Base-by-base conservation (phyloP, 1,140 invertebrate species). In the Leptopilina boulardi region DNA sequence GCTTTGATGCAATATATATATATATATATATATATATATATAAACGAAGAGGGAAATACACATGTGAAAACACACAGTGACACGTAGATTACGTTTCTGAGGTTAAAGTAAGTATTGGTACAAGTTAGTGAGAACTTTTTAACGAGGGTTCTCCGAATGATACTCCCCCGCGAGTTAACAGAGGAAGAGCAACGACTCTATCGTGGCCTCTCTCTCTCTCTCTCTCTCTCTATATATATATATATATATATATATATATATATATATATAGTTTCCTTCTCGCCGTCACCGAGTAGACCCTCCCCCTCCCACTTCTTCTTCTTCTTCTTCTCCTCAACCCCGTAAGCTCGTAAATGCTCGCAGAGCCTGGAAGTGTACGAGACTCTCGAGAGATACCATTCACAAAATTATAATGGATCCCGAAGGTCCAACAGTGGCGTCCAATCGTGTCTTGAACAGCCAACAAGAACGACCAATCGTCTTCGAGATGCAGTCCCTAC, bases 371-470 rank as follows among this genome's bases (percentile, higher is more conserved):
- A 74, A 41, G 71, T 30, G 71, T 82, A 82, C 70, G 76, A 79
- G 77, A 79, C 77, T 78, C 77, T 51, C 56, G 77, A 79, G 79
- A 78, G 70, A 75, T 78, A 75, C 79, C 76, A 79, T 80, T 72
- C 77, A 79, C 80, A 19, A 80, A 81, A 81, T 80, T 81, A 71
- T 77, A 81, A 81, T 80, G 78, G 75, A 21, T 71, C 70, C 75
- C 75, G 21, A 54, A 51, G 75, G 80, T 76, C 78, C 78, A 75
- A 21, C 3, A 47, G 77, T 74, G n/a, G 82, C 56, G 56, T 66
- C 56, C 56, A 66, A 66, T 66, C 56, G 78, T 70, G 18, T 71
- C 70, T 54, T 70, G 54, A 72, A 51, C 70, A 78, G 73, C 78
- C 77, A 75, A 21, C 3, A 56, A 78, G 71, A 80, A 2, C 76